Evolutionary conservation across 2,888 invertebrate species (phyloP).

Genomic region (Pilophorus perplexus): DNA sequence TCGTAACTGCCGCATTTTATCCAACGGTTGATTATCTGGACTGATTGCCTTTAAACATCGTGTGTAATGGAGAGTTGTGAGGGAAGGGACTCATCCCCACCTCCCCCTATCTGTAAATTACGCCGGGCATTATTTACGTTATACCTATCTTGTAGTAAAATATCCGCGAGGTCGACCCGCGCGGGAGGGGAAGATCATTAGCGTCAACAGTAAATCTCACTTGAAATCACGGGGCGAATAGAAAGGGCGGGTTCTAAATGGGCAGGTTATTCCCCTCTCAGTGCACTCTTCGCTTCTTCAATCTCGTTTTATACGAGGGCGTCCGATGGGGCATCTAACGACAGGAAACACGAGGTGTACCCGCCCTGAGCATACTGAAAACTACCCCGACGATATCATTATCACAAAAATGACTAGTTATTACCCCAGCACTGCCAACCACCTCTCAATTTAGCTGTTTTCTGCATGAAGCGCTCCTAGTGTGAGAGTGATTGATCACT

Average conservation of each 20-base stretch:
- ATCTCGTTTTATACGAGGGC: neutral
- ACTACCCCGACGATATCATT: too few relatives aligned
- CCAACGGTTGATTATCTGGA: neutral
- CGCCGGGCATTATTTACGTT: neutral
- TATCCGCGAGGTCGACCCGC: neutral
- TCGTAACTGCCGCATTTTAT: neutral
- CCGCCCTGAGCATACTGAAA: too few relatives aligned
- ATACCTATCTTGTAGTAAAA: neutral
- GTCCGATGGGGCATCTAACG: too few relatives aligned
- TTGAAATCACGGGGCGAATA: neutral
- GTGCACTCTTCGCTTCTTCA: neutral
- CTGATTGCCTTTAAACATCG: neutral
- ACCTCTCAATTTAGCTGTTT: too few relatives aligned
- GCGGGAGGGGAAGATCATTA: neutral
- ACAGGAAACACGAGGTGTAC: too few relatives aligned
- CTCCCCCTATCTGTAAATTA: neutral
- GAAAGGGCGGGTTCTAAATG: neutral
- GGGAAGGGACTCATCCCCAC: too few relatives aligned
- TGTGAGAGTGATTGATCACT: too few relatives aligned
- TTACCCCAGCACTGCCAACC: too few relatives aligned
- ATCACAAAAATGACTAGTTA: too few relatives aligned
- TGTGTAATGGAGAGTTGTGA: neutral
- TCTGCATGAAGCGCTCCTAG: too few relatives aligned
- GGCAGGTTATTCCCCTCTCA: neutral
- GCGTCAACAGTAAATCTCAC: neutral